Conservation (phyloP, 2,113 vertebrate species). For the Crotophaga sulcirostris region DNA sequence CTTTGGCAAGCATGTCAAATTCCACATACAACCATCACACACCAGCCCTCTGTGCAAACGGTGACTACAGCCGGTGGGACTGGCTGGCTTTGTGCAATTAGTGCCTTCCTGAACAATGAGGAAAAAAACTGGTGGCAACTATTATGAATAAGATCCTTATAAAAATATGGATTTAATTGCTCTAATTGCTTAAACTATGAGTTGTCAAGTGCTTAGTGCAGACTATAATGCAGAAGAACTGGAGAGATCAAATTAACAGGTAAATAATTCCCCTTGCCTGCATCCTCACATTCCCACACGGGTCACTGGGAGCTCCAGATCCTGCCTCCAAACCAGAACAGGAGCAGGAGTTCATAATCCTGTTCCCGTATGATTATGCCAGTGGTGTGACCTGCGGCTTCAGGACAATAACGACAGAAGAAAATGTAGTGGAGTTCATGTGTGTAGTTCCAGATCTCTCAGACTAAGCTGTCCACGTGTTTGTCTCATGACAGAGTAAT, state of each 20-base stretch:
- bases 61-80: not conserved
- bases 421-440: not conserved
- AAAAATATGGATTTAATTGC: constrained; percentile 25
- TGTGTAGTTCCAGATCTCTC: not conserved
- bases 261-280: not conserved
- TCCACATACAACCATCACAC: not conserved
- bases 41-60: not conserved
- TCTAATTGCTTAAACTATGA: constrained; percentile 17
- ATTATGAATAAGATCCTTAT: not conserved
- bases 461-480: not conserved
- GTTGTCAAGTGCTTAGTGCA: not conserved
- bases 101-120: not conserved
- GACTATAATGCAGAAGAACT: not conserved
- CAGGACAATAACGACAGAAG: not conserved
- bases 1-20: not conserved
- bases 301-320: not conserved
- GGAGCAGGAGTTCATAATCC: not conserved
- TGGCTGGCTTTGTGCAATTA: not conserved
- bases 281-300: not conserved
- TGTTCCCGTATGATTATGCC: too few relatives aligned
- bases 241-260: not conserved
- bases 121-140: not conserved
- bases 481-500: not conserved
- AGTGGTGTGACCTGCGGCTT: not conserved
- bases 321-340: not conserved